phyloP scores from a whole-genome alignment of 2,888 invertebrate species.

The Drosophila acutilabella region DNA sequence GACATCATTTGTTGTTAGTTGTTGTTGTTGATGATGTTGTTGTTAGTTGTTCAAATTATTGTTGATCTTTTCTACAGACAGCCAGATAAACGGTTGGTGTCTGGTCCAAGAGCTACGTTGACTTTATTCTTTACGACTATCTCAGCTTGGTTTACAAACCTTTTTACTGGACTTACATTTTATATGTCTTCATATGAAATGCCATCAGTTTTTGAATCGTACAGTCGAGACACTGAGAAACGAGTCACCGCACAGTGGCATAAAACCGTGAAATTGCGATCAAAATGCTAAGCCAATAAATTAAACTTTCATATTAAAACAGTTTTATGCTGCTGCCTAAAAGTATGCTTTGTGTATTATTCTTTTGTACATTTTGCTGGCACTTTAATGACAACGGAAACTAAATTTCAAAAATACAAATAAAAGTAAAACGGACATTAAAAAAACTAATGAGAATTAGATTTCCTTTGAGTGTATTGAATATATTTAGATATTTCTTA shows the following conservation, averaged over 20 bases:
- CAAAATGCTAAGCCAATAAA: constrained; percentile 8
- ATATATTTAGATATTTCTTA: too few relatives aligned
- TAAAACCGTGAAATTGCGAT: constrained; percentile 36
- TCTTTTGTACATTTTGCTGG: not conserved
- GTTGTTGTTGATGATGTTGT: constrained; percentile 33
- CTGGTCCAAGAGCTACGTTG: constrained; percentile 53
- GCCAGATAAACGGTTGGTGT: constrained; percentile 48
- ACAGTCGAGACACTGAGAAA: constrained; percentile 48
- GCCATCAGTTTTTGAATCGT: constrained; percentile 37
- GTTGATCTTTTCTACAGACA: constrained; percentile 47
- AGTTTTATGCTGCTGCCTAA: not conserved
- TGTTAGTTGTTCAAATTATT: constrained; percentile 43
- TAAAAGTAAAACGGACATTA: too few relatives aligned
- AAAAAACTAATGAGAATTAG: too few relatives aligned
- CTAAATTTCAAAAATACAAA: not conserved
- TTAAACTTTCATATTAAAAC: not conserved
- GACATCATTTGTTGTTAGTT: constrained; percentile 54
- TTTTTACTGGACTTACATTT: constrained; percentile 57
- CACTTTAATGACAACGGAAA: not conserved
- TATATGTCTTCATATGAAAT: constrained; percentile 20
- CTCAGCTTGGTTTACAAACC: constrained; percentile 70
- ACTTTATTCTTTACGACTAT: constrained; percentile 36
- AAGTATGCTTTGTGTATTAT: not conserved
- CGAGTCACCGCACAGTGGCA: constrained; percentile 56
- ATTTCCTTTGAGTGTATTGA: too few relatives aligned